These are phyloP conservation scores for Phyllotis vaccarum DNA, from an alignment of 2,797 vertebrate genomes.

Conservation along the genomic window DNA sequence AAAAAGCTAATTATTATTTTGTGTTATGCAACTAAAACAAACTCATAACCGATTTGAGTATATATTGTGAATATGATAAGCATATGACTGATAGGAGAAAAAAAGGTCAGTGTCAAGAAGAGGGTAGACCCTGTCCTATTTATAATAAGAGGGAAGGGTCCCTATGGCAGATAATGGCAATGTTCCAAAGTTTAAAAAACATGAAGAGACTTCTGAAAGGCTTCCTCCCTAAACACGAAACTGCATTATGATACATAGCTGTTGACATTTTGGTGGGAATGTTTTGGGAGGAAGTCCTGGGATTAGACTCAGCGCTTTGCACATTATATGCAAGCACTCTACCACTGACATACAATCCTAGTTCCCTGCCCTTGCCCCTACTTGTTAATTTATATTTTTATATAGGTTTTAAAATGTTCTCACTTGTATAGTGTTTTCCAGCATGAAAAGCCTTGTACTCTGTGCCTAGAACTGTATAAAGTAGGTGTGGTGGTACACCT, in stretches of 20 bases:
- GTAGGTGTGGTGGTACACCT: neutral
- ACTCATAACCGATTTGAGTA: neutral
- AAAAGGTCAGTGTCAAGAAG: neutral
- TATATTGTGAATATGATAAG: neutral
- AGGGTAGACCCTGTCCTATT: neutral
- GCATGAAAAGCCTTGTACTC: neutral
- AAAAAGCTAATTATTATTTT: neutral
- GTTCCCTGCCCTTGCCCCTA: too few species aligned
- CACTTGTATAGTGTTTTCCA: neutral
- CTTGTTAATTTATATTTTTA: neutral
- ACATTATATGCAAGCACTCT: neutral
- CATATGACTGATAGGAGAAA: neutral
- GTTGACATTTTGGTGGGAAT: neutral
- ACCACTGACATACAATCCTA: neutral
- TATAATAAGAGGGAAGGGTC: neutral
- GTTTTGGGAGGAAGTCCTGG: neutral
- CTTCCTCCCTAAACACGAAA: neutral
- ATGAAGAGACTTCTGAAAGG: neutral
- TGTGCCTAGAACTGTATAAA: neutral
- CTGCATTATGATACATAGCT: neutral
- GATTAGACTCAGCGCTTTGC: neutral
- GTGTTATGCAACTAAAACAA: neutral
- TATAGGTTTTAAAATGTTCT: constrained; percentile 16
- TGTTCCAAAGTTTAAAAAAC: neutral
- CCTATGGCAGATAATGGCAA: neutral